These are phyloP conservation scores for Gymnobelideus leadbeateri DNA, from an alignment of 2,113 vertebrate species.

Conservation along the genomic window DNA sequence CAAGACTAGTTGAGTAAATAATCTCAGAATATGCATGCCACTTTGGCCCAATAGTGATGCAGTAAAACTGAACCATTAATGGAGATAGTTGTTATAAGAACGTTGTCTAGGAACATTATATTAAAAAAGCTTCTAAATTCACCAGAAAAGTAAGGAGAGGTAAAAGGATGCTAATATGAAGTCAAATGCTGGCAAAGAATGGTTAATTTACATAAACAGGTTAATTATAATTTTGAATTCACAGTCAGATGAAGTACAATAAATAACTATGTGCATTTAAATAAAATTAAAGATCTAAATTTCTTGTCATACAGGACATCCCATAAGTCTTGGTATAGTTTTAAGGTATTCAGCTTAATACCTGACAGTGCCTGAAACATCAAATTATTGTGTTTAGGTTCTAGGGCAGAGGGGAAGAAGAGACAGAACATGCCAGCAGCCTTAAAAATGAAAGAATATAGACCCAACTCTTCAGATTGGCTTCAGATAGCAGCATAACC, in stretches of 20 bases:
- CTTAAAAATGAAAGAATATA: constrained; percentile 52
- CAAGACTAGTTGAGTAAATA: not conserved
- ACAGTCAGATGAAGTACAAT: not conserved
- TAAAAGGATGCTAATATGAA: not conserved
- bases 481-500: constrained; percentile 74
- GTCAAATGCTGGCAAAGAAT: not conserved
- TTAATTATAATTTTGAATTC: not conserved
- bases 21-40: not conserved
- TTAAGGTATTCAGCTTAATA: not conserved
- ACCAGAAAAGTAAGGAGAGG: not conserved
- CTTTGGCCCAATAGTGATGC: not conserved
- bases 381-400: not conserved
- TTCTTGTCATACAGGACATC: not conserved
- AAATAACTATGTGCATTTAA: not conserved
- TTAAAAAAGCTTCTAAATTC: not conserved
- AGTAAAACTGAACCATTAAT: not conserved
- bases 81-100: not conserved
- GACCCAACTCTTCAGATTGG: constrained; percentile 72
- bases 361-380: not conserved
- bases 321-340: not conserved
- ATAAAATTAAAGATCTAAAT: constrained; percentile 6
- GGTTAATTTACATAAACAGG: not conserved
- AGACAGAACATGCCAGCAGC: constrained; percentile 3
- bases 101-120: not conserved
- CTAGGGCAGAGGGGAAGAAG: not conserved